These are phyloP conservation scores for Orchestes rusci DNA, from an alignment of 2,888 invertebrate genomes.

Conservation along the genomic window DNA sequence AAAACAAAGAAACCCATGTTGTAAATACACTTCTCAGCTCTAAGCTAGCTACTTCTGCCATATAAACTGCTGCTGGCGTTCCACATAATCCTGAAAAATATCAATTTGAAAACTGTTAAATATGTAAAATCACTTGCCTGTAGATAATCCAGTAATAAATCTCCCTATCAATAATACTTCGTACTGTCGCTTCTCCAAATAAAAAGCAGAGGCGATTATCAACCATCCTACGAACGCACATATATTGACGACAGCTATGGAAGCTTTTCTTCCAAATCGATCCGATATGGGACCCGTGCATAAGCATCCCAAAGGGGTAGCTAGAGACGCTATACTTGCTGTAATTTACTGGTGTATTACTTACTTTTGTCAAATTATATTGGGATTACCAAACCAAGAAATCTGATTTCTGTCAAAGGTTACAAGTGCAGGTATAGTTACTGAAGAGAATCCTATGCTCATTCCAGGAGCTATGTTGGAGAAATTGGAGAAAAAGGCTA, in stretches of 20 bases:
- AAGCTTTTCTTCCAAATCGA: slow-evolving; percentile 46
- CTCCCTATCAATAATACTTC: slow-evolving; percentile 44
- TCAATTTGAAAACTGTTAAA: background rate
- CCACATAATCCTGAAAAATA: slow-evolving; percentile 45
- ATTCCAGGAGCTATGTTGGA: slow-evolving; percentile 50
- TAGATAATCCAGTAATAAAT: slow-evolving; percentile 45
- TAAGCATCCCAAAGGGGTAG: slow-evolving; percentile 50
- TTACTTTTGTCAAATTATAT: background rate
- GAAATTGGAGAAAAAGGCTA: slow-evolving; percentile 47
- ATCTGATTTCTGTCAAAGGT: slow-evolving; percentile 41
- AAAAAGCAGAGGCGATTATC: slow-evolving; percentile 43
- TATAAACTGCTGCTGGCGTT: slow-evolving; percentile 50
- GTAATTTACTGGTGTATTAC: background rate
- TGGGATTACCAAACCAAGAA: slow-evolving; percentile 51
- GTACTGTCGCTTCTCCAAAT: slow-evolving; percentile 33
- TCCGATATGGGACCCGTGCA: slow-evolving; percentile 48
- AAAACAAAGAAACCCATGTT: slow-evolving; percentile 50
- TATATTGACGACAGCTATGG: slow-evolving; percentile 45
- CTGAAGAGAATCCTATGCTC: slow-evolving; percentile 52
- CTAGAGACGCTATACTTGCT: slow-evolving; percentile 51
- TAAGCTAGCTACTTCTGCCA: slow-evolving; percentile 47
- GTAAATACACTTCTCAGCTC: slow-evolving; percentile 47
- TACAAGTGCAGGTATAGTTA: slow-evolving; percentile 45
- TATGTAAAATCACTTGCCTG: slow-evolving; percentile 35
- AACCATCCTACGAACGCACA: slow-evolving; percentile 50